phyloP scores from a whole-genome alignment of 2,113 vertebrate genomes.

The Progne subis region DNA sequence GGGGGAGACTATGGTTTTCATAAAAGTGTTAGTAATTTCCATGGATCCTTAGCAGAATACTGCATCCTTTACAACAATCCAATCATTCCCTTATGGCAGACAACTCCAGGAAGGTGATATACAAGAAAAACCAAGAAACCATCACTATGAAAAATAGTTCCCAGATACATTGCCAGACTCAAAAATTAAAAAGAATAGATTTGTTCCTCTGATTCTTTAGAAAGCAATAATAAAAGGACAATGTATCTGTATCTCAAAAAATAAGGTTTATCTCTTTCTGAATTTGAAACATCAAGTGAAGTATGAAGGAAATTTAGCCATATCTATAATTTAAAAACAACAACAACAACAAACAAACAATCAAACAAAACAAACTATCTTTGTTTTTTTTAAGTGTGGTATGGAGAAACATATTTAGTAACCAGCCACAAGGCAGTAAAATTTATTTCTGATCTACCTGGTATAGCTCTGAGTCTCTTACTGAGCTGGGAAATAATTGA shows the following conservation, averaged over 20 bases:
- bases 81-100: neutral
- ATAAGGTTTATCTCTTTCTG: neutral
- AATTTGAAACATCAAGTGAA: neutral
- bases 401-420: conserved; percentile 66
- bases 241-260: neutral
- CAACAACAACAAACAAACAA: no score
- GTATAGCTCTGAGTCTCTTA: conserved; percentile 51
- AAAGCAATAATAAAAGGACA: neutral
- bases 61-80: neutral
- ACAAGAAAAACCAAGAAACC: neutral
- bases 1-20: neutral
- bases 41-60: neutral
- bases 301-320: neutral
- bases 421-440: conserved; percentile 63
- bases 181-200: neutral
- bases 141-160: neutral
- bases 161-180: neutral
- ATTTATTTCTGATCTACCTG: conserved; percentile 78
- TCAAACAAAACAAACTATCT: neutral
- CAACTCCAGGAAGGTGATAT: neutral
- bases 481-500: conserved; percentile 74
- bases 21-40: neutral
- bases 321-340: neutral
- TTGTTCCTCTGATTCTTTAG: neutral
- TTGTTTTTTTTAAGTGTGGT: conserved; percentile 56